Base-by-base conservation (phyloP, 2,113 vertebrate species). In the Coregonus clupeaformis region DNA sequence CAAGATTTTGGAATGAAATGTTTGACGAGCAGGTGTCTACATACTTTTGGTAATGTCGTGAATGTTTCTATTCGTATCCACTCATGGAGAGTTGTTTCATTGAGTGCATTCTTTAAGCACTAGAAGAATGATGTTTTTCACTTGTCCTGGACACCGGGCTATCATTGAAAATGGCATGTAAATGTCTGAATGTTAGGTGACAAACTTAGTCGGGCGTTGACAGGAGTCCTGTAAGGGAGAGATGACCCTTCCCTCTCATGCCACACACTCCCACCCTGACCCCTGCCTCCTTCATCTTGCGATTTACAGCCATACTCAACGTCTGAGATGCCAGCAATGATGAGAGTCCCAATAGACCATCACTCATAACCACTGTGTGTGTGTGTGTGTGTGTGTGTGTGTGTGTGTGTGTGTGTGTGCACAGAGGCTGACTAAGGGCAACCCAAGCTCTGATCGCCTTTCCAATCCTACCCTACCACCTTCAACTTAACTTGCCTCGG, bases 251-350 rank as follows among this genome's bases (percentile, higher is more conserved):
- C 49, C 49, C 12, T 52, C 14, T 18, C 49, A 2, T 52, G 49
- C 49, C 60, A 9, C 66, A 27, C n/a, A 68, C 25, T 59, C 66
- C 80, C 24, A 29, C 76, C 71, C 79, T 74, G 73, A 75, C 7
- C 70, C 81, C 81, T 60, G 57, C 70, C 78, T 6, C 74, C 45
- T 76, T 72, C 75, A 78, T 70, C 69, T 60, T 69, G 68, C 71
- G 80, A 85, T 90, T 88, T 78, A 87, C 79, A 69, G 77, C 73
- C 69, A 22, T 79, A 66, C 64, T 79, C 71, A 55, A 65, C 76
- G 79, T 84, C 71, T 74, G 81, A 80, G 87, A 78, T 84, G 90
- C 82, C 79, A 74, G 77, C 81, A 52, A 76, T 85, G 89, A 90
- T 90, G 86, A 86, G 62, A 66, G 80, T 82, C 79, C 80, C 73